Conservation (phyloP, 2,113 vertebrate genomes). For the Urocitellus parryii region DNA sequence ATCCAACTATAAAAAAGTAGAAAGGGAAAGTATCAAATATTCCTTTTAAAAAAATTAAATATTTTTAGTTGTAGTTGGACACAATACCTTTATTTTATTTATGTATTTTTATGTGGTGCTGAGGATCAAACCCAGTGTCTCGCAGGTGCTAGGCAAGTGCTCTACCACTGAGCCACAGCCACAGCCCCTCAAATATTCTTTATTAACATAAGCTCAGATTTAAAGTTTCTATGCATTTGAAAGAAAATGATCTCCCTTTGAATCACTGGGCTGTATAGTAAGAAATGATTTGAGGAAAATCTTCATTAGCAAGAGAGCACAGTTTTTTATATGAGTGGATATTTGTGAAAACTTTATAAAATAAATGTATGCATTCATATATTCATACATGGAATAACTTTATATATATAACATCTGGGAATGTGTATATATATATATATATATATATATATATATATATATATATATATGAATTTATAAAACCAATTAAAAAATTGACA, state of each 20-base stretch:
- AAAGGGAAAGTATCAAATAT: neutral
- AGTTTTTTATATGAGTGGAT: slow-evolving; percentile 8
- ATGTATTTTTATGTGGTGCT: too few species aligned
- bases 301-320: neutral
- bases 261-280: neutral
- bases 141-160: too few species aligned
- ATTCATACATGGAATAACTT: neutral
- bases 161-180: too few species aligned
- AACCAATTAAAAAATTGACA: neutral
- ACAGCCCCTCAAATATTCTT: too few species aligned
- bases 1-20: neutral
- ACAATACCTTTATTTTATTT: too few species aligned
- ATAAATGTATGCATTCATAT: neutral
- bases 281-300: neutral
- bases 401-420: neutral
- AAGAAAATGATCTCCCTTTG: slow-evolving; percentile 15
- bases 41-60: neutral
- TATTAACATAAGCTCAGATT: neutral
- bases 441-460: neutral
- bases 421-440: neutral
- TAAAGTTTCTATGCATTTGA: neutral
- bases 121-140: too few species aligned
- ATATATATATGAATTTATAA: neutral
- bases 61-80: too few species aligned
- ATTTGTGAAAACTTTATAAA: neutral